Conservation (phyloP, 2,113 vertebrate genomes). For the Campylomormyrus tamandua region DNA sequence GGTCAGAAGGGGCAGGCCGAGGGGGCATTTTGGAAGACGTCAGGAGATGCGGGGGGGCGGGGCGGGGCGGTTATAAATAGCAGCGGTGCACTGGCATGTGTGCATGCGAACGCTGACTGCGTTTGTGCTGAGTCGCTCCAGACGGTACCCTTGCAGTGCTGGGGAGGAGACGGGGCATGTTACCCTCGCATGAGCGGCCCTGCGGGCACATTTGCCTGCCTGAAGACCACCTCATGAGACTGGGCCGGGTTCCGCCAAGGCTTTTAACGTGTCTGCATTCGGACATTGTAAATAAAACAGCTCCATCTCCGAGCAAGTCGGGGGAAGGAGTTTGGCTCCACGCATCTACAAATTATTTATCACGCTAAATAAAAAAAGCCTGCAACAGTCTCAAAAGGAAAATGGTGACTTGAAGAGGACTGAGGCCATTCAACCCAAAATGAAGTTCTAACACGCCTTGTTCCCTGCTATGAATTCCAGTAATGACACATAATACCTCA, state of each 20-base stretch:
- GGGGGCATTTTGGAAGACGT: background rate
- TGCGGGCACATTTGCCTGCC: background rate
- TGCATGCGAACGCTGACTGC: background rate
- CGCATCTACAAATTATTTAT: background rate
- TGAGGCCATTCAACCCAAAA: background rate
- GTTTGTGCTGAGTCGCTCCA: background rate
- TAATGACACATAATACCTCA: background rate
- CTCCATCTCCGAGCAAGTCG: background rate
- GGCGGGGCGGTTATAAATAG: background rate
- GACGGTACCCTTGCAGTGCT: background rate
- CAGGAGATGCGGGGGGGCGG: background rate
- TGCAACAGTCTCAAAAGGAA: background rate
- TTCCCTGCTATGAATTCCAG: background rate
- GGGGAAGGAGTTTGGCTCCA: background rate
- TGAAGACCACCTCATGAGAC: background rate
- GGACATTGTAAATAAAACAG: background rate
- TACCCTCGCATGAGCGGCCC: background rate
- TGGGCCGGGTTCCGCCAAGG: background rate
- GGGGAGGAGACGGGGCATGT: background rate
- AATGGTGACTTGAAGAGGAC: background rate
- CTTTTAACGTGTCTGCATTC: background rate
- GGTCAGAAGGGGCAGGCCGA: background rate
- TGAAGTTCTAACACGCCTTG: background rate
- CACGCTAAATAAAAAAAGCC: background rate
- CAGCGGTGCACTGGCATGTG: background rate